A percentile compares a stretch with the other conserved stretches of the same genome.
Conservation (phyloP, 2,113 vertebrate species). For the Ailurus styani region DNA sequence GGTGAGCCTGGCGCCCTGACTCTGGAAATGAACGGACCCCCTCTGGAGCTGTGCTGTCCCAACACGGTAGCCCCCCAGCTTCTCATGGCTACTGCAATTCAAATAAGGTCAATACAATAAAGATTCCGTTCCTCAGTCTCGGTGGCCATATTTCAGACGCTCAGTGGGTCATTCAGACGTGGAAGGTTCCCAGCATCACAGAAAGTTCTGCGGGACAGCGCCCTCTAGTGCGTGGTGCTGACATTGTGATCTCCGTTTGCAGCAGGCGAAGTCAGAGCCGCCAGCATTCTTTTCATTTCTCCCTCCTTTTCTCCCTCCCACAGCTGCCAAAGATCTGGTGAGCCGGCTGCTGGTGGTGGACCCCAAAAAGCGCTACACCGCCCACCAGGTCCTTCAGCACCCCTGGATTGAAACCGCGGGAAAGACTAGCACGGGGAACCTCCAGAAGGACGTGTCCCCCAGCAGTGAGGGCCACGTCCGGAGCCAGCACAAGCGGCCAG, state of each 20-base stretch:
- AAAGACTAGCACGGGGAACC: slow-evolving; percentile 66
- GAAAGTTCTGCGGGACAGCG: accelerated
- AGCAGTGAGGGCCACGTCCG: slow-evolving; percentile 74
- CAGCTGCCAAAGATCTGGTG: slow-evolving; percentile 91
- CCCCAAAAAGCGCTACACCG: slow-evolving; percentile 88
- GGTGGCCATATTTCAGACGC: not conserved
- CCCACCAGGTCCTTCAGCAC: slow-evolving; percentile 89
- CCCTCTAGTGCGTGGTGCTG: accelerated
- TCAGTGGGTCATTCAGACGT: accelerated
- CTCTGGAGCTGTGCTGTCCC: not conserved
- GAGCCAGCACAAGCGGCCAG: slow-evolving; percentile 67
- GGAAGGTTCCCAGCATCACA: not conserved
- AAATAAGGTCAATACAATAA: not conserved
- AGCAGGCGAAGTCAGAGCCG: not conserved
- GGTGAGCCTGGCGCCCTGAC: accelerated
- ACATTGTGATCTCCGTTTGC: too few species aligned
- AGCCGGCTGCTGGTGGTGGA: slow-evolving; percentile 90
- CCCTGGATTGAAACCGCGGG: slow-evolving; percentile 89
- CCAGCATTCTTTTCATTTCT: not conserved
- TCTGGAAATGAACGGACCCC: not conserved
- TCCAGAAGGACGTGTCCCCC: slow-evolving; percentile 82
- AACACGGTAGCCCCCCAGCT: accelerated
- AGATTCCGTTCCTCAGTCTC: not conserved
- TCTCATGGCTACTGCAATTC: not conserved
- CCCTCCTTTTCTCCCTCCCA: not conserved